Base-by-base conservation (phyloP, 1,140 invertebrate species). In the Cepaea nemoralis region DNA sequence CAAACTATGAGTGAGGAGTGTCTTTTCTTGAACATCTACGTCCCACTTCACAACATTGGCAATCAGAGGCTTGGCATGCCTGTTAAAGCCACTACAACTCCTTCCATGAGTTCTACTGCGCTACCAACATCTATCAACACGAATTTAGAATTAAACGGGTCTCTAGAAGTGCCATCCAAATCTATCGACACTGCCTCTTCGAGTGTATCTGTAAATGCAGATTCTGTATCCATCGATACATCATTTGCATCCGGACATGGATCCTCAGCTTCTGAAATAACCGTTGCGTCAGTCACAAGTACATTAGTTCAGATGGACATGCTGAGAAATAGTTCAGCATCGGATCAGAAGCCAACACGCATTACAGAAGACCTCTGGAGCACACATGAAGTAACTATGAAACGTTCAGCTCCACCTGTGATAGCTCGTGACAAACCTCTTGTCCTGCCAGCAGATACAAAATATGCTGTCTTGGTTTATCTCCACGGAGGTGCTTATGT, bases 21-120 rank as follows among this genome's bases (percentile, higher is more conserved):
- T 48, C 71, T 74, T 42, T 74, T 27, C 33, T 35, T 74, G 8
- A 48, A 74, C 31, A 74, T 74, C 31, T 74, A 74, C 27, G 27
- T 74, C 27, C 71, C 71, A 31, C 27, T 74, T 5, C 37, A 2
- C 40, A 8, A 16, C n/a, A n/a, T n/a, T n/a, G n/a, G n/a, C n/a
- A n/a, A n/a, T n/a, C n/a, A n/a, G n/a, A n/a, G n/a, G n/a, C n/a
- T n/a, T n/a, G n/a, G n/a, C n/a, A n/a, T n/a, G 8, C 0, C 59
- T 63, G 6, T n/a, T n/a, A n/a, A n/a, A n/a, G n/a, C 10, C 27
- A 63, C 1, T 31, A 31, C 2, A 8, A 27, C 2, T n/a, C 50
- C 50, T 3, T 3, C 12, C 14, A 55, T 22, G 5, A 22, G 27
- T 2, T 35, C 1, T 35, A 69, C n/a, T 12, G 12, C 22, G 5